Evolutionary conservation across 2,888 invertebrate genomes (phyloP).

Genomic region (Notodromas monacha): DNA sequence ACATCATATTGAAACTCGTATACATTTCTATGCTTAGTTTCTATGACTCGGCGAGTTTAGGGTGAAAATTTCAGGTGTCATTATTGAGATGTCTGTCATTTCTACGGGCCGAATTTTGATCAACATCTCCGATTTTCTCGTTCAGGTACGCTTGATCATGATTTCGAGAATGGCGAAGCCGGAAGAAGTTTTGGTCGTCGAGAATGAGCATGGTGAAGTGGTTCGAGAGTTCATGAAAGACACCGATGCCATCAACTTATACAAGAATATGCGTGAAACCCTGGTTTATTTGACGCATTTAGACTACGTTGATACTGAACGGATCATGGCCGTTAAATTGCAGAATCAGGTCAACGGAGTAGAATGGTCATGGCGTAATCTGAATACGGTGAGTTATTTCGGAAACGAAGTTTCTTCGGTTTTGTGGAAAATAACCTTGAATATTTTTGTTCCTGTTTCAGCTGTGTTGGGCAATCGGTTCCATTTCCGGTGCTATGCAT

Average conservation of each 20-base stretch:
- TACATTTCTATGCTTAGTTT: no score
- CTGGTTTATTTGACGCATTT: conserved; percentile 92
- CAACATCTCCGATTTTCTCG: not conserved
- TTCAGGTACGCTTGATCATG: conserved; percentile 62
- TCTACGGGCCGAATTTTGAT: not conserved
- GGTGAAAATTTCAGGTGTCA: not conserved
- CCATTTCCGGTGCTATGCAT: conserved; percentile 91
- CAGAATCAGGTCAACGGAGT: conserved; percentile 90
- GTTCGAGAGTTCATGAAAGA: conserved; percentile 99
- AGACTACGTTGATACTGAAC: conserved; percentile 84
- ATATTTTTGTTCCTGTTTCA: conserved; percentile 15
- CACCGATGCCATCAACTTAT: conserved; percentile 93
- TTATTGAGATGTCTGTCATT: not conserved
- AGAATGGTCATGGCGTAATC: conserved; percentile 99
- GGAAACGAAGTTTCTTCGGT: conserved; percentile 1
- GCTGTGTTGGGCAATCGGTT: conserved; percentile 97
- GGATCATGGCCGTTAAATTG: conserved; percentile 93
- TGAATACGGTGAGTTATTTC: conserved; percentile 39
- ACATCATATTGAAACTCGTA: no score
- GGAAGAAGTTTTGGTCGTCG: conserved; percentile 94
- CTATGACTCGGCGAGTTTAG: no score
- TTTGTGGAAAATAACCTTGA: not conserved
- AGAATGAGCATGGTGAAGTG: conserved; percentile 97
- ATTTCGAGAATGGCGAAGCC: conserved; percentile 99
- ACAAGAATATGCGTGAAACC: conserved; percentile 96